A percentile compares a stretch with the other conserved stretches of the same genome.
Evolutionary conservation across 2,888 invertebrate genomes (phyloP).

Genomic region (Stenolophus ochropezus): DNA sequence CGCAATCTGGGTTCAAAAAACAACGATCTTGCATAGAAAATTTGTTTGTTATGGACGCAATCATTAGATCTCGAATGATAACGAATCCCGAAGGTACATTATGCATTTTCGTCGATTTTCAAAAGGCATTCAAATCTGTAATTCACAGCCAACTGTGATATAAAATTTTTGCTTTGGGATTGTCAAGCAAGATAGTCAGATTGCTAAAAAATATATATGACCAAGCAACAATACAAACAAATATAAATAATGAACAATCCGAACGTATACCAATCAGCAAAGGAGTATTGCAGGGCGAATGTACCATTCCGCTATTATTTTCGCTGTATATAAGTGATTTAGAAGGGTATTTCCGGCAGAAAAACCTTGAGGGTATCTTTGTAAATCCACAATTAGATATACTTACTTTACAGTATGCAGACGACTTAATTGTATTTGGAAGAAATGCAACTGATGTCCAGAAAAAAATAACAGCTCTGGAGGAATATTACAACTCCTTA

Average conservation of each 20-base stretch:
- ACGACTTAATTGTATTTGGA: background rate
- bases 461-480: background rate
- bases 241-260: background rate
- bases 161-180: background rate
- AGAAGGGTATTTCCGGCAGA: background rate
- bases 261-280: background rate
- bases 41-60: background rate
- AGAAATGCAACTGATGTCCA: background rate
- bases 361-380: background rate
- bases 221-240: background rate
- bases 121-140: slow-evolving; percentile 33
- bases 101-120: slow-evolving; percentile 26
- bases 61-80: background rate
- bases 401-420: background rate
- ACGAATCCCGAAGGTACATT: background rate
- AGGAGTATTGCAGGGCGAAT: background rate
- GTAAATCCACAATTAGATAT: background rate
- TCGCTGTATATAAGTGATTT: background rate
- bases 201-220: background rate
- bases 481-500: background rate
- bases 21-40: background rate
- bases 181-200: background rate
- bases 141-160: slow-evolving; percentile 5
- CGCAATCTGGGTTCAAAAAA: slow-evolving; percentile 23
- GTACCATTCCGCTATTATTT: background rate